Conservation (phyloP, 2,888 invertebrate species). For the Meteorus colon region DNA sequence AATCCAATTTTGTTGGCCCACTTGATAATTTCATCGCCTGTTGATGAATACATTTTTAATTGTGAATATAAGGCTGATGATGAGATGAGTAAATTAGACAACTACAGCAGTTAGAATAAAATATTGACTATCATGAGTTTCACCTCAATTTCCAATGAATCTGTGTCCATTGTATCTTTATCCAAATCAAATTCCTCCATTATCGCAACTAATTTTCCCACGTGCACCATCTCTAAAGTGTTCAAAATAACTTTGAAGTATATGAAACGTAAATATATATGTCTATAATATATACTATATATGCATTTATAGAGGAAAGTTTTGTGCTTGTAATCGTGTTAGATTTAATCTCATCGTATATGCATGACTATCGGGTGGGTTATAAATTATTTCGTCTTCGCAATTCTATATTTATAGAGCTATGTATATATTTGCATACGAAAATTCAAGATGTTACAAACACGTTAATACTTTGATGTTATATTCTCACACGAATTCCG, state of each 20-base stretch:
- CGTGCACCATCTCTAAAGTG: constrained; percentile 57
- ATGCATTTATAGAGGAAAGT: neutral
- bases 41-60: constrained; percentile 29
- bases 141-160: constrained; percentile 71
- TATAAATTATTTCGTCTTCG: neutral
- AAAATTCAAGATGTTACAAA: neutral
- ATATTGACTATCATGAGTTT: constrained; percentile 41
- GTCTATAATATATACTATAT: neutral
- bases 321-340: neutral
- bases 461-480: neutral
- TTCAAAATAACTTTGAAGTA: too few species aligned
- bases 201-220: constrained; percentile 61
- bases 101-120: too few species aligned
- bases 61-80: neutral
- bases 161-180: constrained; percentile 66
- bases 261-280: neutral
- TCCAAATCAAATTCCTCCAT: constrained; percentile 65
- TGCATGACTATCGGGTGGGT: neutral
- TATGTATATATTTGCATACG: neutral
- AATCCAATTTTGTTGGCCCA: constrained; percentile 68
- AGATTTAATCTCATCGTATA: constrained; percentile 5
- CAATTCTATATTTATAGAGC: neutral
- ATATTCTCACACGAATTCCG: neutral
- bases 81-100: too few species aligned
- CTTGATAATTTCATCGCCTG: constrained; percentile 62